Base-by-base conservation (phyloP, 1,140 invertebrate genomes). In the Kradibia gibbosae region DNA sequence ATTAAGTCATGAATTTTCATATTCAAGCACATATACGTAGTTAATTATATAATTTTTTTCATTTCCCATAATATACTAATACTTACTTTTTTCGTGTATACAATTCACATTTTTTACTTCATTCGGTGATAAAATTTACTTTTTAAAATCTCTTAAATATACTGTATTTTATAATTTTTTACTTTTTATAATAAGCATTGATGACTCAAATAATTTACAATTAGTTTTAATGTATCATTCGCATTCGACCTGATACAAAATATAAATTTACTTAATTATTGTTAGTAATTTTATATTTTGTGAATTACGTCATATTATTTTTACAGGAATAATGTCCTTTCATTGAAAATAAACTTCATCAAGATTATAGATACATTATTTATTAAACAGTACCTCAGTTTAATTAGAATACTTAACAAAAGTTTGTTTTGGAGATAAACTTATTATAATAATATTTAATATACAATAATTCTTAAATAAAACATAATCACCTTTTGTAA, bases 251-350 rank as follows among this genome's bases (percentile, higher is more conserved):
- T 39, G 1, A 67, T 67, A 39, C n/a, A 36, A 67, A 67, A 67
- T 39, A 39, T 39, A 39, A 39, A 39, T 67, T 67, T 67, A 67
- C 39, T 67, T 20, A 39, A 67, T 22, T 39, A 67, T 67, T 39
- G 39, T 67, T 67, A 22, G 34, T 39, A 67, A 67, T 36, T 67
- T 67, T 34, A 67, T 34, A 31, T 67, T 67, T 67, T 67, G 39
- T 67, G 34, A 67, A 67, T 67, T 67, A 67, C 36, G 20, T 67
- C 39, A 17, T 67, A 67, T 67, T 67, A 17, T 22, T 1, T 39
- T 39, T 67, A 67, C n/a, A 67, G 34, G 60, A 65, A 65, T 13
- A 36, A 39, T 36, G 36, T 0, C 36, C n/a, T 67, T 65, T 39
- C 62, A 65, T 62, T 25, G 36, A 34, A 22, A 36, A 34, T 10